phyloP scores from a whole-genome alignment of 2,797 vertebrate genomes.

The Apodemus agrarius region DNA sequence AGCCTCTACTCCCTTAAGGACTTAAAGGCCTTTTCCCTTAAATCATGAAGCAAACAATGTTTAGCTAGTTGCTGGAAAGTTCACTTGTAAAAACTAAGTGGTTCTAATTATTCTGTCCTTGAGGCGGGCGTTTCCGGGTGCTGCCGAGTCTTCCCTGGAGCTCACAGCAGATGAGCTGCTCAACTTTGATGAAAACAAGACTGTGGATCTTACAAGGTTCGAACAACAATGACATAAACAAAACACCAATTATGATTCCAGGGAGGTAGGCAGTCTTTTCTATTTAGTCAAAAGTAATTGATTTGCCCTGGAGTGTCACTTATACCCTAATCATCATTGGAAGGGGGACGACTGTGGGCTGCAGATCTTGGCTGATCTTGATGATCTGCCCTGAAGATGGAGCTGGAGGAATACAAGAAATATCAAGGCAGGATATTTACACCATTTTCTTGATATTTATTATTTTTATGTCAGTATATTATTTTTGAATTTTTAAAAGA shows the following conservation, averaged over 20 bases:
- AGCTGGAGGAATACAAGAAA: slow-evolving; percentile 68
- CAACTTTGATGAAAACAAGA: slow-evolving; percentile 50
- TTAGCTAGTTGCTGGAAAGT: slow-evolving; percentile 76
- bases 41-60: slow-evolving; percentile 74
- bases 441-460: slow-evolving; percentile 33
- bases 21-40: slow-evolving; percentile 68
- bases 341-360: slow-evolving; percentile 74
- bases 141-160: slow-evolving; percentile 49
- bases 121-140: slow-evolving; percentile 52
- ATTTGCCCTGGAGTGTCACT: slow-evolving; percentile 84
- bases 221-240: slow-evolving; percentile 75
- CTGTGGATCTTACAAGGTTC: slow-evolving; percentile 29
- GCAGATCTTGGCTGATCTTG: slow-evolving; percentile 75
- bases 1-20: slow-evolving; percentile 54
- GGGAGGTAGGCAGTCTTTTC: slow-evolving; percentile 70
- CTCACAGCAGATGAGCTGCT: slow-evolving; percentile 65
- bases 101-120: slow-evolving; percentile 78
- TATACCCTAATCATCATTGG: slow-evolving; percentile 81
- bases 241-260: slow-evolving; percentile 81
- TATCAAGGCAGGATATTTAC: background rate
- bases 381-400: slow-evolving; percentile 74
- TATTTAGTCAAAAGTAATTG: slow-evolving; percentile 81
- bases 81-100: slow-evolving; percentile 68
- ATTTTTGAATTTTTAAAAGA: background rate
- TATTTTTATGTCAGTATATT: background rate